These are phyloP conservation scores for Atethmia centrago DNA, from an alignment of 2,888 invertebrate genomes.

Conservation along the genomic window DNA sequence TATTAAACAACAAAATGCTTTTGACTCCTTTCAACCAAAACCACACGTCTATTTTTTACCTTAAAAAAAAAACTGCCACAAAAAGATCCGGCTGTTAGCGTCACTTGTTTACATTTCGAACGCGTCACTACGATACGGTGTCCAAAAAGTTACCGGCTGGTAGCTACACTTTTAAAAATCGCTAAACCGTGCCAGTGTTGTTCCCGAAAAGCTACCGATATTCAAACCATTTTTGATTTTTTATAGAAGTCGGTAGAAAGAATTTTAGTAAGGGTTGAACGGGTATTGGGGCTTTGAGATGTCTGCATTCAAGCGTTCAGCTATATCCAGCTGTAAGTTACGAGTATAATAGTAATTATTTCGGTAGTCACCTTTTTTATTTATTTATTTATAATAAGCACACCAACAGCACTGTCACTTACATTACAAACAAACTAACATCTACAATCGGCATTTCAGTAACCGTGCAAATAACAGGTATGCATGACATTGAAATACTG, in stretches of 20 bases:
- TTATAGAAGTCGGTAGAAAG: neutral
- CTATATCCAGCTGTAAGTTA: neutral
- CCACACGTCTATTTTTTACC: neutral
- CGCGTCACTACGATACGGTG: conserved; percentile 32
- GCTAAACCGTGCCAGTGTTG: conserved; percentile 25
- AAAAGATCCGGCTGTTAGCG: conserved; percentile 9
- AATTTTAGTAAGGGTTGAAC: neutral
- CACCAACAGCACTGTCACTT: too few species aligned
- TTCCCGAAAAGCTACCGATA: neutral
- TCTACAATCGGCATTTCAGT: too few species aligned
- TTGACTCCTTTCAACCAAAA: neutral
- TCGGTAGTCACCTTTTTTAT: too few species aligned
- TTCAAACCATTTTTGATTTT: conserved; percentile 21
- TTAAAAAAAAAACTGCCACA: conserved; percentile 8
- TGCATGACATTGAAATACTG: too few species aligned
- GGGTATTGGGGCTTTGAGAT: too few species aligned
- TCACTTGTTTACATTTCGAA: conserved; percentile 43
- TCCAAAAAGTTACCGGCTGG: conserved; percentile 27
- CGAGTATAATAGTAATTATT: too few species aligned
- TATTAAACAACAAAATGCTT: too few species aligned
- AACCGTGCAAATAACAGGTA: too few species aligned
- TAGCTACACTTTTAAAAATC: conserved; percentile 37
- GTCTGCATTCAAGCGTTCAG: neutral
- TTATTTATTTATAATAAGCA: too few species aligned
- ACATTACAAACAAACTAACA: too few species aligned